phyloP scores from a whole-genome alignment of 1,140 invertebrate species.

The Agrypnia vestita region DNA sequence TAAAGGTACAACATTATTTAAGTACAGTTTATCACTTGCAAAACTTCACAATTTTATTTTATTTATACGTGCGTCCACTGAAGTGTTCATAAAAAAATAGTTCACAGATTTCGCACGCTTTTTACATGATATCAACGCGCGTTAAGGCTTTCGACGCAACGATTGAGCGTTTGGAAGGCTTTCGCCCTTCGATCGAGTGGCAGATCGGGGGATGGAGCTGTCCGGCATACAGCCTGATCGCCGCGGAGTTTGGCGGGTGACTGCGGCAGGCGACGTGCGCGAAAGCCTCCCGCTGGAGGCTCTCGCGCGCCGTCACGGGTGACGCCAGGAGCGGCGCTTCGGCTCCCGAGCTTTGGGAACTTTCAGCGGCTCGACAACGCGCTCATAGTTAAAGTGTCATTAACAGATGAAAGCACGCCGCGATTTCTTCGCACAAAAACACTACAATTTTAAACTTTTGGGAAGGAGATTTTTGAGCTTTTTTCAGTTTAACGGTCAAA shows the following conservation, averaged over 20 bases:
- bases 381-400: conserved; percentile 13
- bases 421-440: no score
- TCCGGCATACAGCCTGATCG: background rate
- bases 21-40: background rate
- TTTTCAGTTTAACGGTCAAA: no score
- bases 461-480: no score
- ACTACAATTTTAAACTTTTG: no score
- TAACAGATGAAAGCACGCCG: conserved; percentile 10
- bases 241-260: conserved; percentile 1
- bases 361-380: background rate
- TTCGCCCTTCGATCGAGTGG: conserved; percentile 6
- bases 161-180: background rate
- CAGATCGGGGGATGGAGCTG: background rate
- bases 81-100: background rate
- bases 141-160: no score
- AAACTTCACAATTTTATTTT: background rate
- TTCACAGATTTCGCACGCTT: background rate
- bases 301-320: conserved; percentile 12
- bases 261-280: conserved; percentile 28
- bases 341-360: background rate
- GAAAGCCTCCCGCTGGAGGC: background rate
- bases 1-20: no score
- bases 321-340: background rate
- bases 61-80: background rate
- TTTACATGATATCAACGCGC: background rate